These are phyloP conservation scores for Drosophila kepulauana DNA, from an alignment of 1,140 invertebrate genomes.

Conservation along the genomic window DNA sequence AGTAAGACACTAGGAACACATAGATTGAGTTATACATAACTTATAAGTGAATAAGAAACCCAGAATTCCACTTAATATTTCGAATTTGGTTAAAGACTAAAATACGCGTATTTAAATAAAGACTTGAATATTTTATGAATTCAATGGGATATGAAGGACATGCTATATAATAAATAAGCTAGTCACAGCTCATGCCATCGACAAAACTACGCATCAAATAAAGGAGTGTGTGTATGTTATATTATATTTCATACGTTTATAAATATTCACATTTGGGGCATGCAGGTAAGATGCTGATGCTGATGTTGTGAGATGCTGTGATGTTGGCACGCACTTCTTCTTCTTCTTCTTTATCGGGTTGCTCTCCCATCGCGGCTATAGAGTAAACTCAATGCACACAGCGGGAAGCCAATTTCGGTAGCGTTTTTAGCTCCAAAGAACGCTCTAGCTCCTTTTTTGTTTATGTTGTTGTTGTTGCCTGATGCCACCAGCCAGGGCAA, in stretches of 20 bases:
- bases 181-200: neutral
- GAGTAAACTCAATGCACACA: conserved; percentile 53
- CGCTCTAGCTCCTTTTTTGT: conserved; percentile 1
- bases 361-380: conserved; percentile 39
- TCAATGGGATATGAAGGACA: neutral
- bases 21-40: no score
- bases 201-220: conserved; percentile 26
- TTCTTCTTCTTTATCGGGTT: neutral
- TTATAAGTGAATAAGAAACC: no score
- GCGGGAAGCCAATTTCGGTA: conserved; percentile 70
- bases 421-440: neutral
- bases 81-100: no score
- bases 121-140: neutral
- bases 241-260: conserved; percentile 28
- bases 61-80: no score
- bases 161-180: neutral
- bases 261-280: conserved; percentile 5
- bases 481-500: conserved; percentile 53
- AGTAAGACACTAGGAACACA: no score
- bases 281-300: neutral
- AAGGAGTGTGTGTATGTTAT: neutral
- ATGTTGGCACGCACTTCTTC: conserved; percentile 30
- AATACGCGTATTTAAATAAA: neutral
- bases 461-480: neutral
- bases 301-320: no score